phyloP scores from a whole-genome alignment of 1,140 invertebrate species.

The Drosophila tsacasi region DNA sequence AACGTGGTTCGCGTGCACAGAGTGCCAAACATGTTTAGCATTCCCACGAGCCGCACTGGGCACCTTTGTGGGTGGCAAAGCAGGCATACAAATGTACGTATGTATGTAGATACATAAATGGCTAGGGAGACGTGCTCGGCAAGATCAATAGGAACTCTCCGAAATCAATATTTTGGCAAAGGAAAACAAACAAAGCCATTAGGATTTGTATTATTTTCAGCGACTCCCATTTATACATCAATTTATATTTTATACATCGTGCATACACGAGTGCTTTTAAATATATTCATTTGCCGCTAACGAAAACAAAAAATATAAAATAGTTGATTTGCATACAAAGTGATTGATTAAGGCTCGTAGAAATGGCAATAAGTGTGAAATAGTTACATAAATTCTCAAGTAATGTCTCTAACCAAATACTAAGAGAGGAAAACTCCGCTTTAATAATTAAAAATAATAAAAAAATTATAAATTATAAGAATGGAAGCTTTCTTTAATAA shows the following conservation, averaged over 20 bases:
- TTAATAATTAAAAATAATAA: not conserved
- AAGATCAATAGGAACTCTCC: slow-evolving; percentile 26
- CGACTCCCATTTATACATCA: slow-evolving; percentile 24
- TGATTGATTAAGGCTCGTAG: slow-evolving; percentile 42
- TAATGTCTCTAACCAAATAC: not conserved
- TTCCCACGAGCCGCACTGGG: slow-evolving; percentile 44
- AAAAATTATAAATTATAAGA: not conserved
- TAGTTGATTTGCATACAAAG: slow-evolving; percentile 44
- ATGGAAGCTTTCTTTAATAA: not conserved
- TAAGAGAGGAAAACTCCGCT: not conserved
- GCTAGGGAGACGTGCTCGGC: slow-evolving; percentile 36
- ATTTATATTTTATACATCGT: slow-evolving; percentile 11
- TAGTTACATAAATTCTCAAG: not conserved
- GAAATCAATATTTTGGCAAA: slow-evolving; percentile 43
- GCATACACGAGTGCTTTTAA: slow-evolving; percentile 1
- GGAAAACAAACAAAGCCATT: slow-evolving; percentile 54
- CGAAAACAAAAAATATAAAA: slow-evolving; percentile 28
- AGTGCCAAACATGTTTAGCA: slow-evolving; percentile 37
- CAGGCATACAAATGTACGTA: not conserved
- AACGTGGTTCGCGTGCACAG: slow-evolving; percentile 35
- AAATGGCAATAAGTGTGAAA: slow-evolving; percentile 24
- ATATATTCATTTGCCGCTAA: slow-evolving; percentile 39
- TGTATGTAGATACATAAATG: not conserved
- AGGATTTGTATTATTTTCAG: slow-evolving; percentile 49
- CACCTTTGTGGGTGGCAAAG: slow-evolving; percentile 54